Evolutionary conservation across 1,140 invertebrate species (phyloP).

Genomic region (Atta cephalotes): DNA sequence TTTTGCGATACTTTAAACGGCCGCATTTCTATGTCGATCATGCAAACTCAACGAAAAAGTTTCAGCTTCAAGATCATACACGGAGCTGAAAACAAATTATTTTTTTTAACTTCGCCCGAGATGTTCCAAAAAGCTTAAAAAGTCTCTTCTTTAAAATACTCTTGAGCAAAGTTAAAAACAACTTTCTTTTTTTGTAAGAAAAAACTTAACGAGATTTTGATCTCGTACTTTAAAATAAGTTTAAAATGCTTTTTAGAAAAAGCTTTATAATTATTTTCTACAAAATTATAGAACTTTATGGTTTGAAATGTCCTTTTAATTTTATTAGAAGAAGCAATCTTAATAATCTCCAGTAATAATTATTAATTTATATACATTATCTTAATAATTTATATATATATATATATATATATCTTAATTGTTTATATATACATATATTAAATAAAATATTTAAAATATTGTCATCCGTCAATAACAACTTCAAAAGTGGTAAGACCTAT

Average conservation of each 20-base stretch:
- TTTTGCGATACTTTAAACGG: neutral
- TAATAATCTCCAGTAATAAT: neutral
- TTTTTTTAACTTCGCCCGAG: neutral
- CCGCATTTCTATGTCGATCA: neutral
- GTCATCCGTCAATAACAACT: conserved; percentile 38
- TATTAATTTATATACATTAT: too few species aligned
- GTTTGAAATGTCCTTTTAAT: neutral
- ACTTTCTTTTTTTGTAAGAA: neutral
- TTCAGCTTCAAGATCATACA: neutral
- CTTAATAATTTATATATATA: neutral
- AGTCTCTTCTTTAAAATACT: conserved; percentile 1
- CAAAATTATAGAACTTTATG: neutral
- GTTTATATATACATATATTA: neutral
- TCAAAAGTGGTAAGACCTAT: conserved; percentile 22
- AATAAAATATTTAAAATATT: conserved; percentile 19
- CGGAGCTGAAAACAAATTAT: neutral
- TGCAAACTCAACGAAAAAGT: neutral
- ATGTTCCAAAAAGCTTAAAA: neutral
- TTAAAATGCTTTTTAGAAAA: neutral
- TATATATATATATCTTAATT: neutral
- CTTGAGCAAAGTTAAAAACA: neutral
- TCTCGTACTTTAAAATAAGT: conserved; percentile 2
- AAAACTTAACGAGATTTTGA: conserved; percentile 32
- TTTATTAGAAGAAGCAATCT: neutral
- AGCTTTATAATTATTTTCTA: neutral